phyloP scores from a whole-genome alignment of 2,113 vertebrate species.

The Cottus gobio region DNA sequence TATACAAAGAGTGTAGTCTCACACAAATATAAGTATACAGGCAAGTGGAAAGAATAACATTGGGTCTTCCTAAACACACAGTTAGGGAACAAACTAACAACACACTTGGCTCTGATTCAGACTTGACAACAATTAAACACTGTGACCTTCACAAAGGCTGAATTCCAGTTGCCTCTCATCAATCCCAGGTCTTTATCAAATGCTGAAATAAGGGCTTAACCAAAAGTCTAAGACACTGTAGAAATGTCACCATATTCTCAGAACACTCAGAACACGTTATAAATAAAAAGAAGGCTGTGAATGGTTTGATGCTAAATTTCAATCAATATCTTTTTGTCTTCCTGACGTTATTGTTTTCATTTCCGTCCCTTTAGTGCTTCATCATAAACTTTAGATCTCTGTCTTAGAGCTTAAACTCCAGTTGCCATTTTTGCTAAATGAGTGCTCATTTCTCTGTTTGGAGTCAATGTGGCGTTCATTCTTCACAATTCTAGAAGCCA shows the following conservation, averaged over 20 bases:
- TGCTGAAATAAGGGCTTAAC: neutral
- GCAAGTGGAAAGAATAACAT: neutral
- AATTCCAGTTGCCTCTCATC: neutral
- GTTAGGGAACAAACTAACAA: too few relatives aligned
- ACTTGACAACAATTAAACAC: neutral
- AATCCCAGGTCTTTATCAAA: neutral
- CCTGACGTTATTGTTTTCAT: neutral
- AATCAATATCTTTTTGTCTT: neutral
- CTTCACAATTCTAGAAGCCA: neutral
- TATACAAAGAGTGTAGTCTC: constrained; percentile 9
- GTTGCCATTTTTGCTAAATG: neutral
- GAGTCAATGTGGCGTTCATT: neutral
- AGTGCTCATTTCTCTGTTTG: neutral
- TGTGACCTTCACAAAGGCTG: too few relatives aligned
- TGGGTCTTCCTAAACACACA: too few relatives aligned
- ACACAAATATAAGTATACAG: neutral
- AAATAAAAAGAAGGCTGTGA: neutral
- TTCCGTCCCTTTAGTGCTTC: neutral
- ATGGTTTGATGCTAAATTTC: neutral
- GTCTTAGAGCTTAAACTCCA: neutral
- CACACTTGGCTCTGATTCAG: neutral
- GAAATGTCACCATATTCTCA: neutral
- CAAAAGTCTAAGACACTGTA: neutral
- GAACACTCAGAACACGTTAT: neutral
- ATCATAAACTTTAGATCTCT: neutral